Percentiles rank a stretch among this genome's conserved stretches.
Conservation (phyloP, 2,113 vertebrate genomes). For the Aegithalos caudatus region DNA sequence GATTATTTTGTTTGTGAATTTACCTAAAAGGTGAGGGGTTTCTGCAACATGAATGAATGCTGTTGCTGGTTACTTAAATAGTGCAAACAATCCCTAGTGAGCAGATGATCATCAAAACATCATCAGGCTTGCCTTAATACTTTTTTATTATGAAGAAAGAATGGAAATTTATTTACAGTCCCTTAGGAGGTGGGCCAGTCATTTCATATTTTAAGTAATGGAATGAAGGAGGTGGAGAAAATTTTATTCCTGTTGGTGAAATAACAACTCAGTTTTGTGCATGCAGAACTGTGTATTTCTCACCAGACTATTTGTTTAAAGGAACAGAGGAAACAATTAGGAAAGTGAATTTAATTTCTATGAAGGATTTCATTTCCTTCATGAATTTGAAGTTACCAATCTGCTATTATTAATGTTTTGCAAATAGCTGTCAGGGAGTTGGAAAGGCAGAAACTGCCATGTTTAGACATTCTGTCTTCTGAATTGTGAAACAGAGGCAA, state of each 20-base stretch:
- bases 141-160: not conserved
- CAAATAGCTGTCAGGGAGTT: not conserved
- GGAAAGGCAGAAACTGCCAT: not conserved
- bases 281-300: not conserved
- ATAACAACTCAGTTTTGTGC: not conserved
- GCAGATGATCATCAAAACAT: not conserved
- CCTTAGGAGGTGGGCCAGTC: not conserved
- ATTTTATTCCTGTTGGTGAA: not conserved
- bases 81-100: not conserved
- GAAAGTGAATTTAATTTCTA: not conserved
- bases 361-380: not conserved
- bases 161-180: not conserved
- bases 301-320: not conserved
- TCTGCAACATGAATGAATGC: not conserved
- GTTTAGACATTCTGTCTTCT: not conserved
- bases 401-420: not conserved
- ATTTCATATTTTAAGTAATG: not conserved
- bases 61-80: not conserved
- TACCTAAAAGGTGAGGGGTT: not conserved
- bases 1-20: not conserved
- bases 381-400: not conserved
- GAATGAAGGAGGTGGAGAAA: not conserved
- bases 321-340: not conserved
- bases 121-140: not conserved
- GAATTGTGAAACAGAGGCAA: not conserved